Evolutionary conservation across 2,113 vertebrate species (phyloP), one percentile per base, ranked within the genome.

Genomic region (Percina caprodes): DNA sequence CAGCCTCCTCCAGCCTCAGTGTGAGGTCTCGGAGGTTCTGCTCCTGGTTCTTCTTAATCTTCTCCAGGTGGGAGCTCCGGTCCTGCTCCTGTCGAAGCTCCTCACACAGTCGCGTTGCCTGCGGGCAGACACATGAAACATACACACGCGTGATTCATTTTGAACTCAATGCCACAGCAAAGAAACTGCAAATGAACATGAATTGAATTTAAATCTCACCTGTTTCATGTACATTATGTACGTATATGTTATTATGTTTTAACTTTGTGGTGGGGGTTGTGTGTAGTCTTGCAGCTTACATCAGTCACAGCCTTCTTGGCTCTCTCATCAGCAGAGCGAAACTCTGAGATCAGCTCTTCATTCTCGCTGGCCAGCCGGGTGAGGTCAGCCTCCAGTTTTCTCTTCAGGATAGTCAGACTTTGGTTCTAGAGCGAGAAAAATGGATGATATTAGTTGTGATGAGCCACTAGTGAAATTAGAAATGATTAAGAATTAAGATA

Each of bases 31-130:
- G 93, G 74, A 95, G 92, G 76, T 83, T 93, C 87, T 88, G 89
- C 90, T 96, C 95, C 1, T 95, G 91, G 89, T 93, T 95, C 81
- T 94, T 95, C 92, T 96, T 96, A 39, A 96, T 90, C 79, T 94
- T 96, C 92, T 97, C 95, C 86, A 96, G 93, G 87, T 97, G 94
- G 66, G 87, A 6, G 0, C 86, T 94, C 42, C 94, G 92, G 58
- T 96, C 90, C 80, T 96, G 94, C 75, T 96, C 93, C 83, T 94
- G 94, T 11, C 83, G 85, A 69, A 95, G 89, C 74, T 96, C 94
- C 87, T 96, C 95, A 2, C 93, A 94, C 90, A 96, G 91, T 23
- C 90, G 91, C 0, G 94, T 90, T 4, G 95, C 93, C 94, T 95
- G 35, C 3, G 73, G n/a, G 48, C 3, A 73, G 59, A 79, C 10